phyloP scores from a whole-genome alignment of 2,113 vertebrate species.

The Sinosuthora webbiana region DNA sequence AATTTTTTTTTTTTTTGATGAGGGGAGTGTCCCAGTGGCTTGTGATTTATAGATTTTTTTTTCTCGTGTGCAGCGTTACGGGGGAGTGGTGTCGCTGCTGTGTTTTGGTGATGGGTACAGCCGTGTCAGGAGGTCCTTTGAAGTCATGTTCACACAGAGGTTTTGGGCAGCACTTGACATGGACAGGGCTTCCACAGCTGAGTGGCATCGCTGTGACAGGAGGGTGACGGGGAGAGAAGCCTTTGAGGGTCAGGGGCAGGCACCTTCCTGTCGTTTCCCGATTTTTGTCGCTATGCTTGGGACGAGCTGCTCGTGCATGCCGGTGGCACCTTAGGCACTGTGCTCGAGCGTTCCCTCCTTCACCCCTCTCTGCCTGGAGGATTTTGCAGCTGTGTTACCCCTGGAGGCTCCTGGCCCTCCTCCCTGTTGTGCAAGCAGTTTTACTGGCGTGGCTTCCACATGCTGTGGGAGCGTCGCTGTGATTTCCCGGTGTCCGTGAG shows the following conservation, averaged over 20 bases:
- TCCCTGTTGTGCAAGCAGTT: not conserved
- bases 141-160: not conserved
- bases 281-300: not conserved
- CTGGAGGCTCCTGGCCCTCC: not conserved
- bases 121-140: fast-evolving
- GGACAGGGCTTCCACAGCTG: fast-evolving
- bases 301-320: fast-evolving
- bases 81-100: not conserved
- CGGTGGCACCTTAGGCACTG: fast-evolving
- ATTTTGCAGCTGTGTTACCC: not conserved
- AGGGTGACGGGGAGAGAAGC: not conserved
- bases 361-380: not conserved
- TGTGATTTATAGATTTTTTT: not conserved
- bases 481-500: not conserved
- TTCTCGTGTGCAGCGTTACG: fast-evolving
- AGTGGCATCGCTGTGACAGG: fast-evolving
- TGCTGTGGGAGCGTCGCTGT: fast-evolving
- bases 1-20: not conserved
- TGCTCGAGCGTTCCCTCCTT: fast-evolving
- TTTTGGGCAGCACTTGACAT: not conserved
- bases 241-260: not conserved
- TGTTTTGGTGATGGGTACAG: not conserved
- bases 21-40: not conserved
- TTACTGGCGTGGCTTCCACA: not conserved
- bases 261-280: fast-evolving